phyloP scores from a whole-genome alignment of 2,888 invertebrate species.

The Sarcophaga variegata region DNA sequence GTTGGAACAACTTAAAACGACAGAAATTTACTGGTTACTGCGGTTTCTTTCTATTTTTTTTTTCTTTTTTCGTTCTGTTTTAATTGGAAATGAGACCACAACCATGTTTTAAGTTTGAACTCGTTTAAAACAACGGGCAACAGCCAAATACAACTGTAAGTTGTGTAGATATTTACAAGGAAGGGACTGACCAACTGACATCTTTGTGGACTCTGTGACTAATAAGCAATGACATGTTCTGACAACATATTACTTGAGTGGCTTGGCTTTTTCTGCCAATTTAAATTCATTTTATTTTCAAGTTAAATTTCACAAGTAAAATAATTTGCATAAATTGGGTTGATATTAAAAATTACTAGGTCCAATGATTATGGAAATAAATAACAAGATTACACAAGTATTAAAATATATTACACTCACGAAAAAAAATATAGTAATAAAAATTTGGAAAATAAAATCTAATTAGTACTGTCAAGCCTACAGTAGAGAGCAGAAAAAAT shows the following conservation, averaged over 20 bases:
- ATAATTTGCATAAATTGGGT: constrained; percentile 59
- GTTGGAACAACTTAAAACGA: constrained; percentile 7
- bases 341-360: constrained; percentile 65
- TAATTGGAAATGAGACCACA: constrained; percentile 31
- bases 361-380: constrained; percentile 8
- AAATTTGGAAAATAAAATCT: background rate
- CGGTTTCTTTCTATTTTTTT: constrained; percentile 23
- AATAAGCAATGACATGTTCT: constrained; percentile 49
- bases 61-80: constrained; percentile 24
- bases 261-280: constrained; percentile 26
- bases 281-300: constrained; percentile 22
- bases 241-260: constrained; percentile 52
- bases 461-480: too few relatives aligned
- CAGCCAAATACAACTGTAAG: constrained; percentile 7
- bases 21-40: constrained; percentile 39
- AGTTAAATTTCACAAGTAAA: constrained; percentile 26
- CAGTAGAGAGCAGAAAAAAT: too few relatives aligned
- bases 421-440: constrained; percentile 13
- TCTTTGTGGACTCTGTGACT: constrained; percentile 7
- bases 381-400: constrained; percentile 6
- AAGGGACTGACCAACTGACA: constrained; percentile 11
- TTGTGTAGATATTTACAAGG: constrained; percentile 1
- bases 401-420: constrained; percentile 12
- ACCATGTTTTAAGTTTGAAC: constrained; percentile 32
- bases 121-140: constrained; percentile 5